phyloP scores from a whole-genome alignment of 2,113 vertebrate species.

The Hippocampus abdominalis region DNA sequence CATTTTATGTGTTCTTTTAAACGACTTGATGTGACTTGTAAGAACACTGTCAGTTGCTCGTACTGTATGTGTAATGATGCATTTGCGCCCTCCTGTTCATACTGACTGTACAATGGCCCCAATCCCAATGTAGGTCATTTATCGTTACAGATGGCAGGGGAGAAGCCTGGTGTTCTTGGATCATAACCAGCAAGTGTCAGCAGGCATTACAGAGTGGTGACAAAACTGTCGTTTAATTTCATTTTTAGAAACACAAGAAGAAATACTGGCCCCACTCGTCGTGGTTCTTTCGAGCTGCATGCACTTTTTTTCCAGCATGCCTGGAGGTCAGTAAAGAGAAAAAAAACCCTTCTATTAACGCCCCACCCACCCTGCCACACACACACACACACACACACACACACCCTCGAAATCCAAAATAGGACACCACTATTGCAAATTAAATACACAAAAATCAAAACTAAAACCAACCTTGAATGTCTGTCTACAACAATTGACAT shows the following conservation, averaged over 20 bases:
- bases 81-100: not conserved
- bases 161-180: not conserved
- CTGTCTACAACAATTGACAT: too few species aligned
- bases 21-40: not conserved
- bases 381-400: too few species aligned
- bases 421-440: too few species aligned
- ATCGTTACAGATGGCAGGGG: not conserved
- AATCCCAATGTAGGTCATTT: not conserved
- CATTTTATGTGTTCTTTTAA: not conserved
- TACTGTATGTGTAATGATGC: not conserved
- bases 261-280: not conserved
- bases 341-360: not conserved
- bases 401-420: too few species aligned
- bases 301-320: not conserved
- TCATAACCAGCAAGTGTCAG: not conserved
- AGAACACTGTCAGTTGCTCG: not conserved
- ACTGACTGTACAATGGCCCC: not conserved
- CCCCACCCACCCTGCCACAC: too few species aligned
- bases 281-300: not conserved
- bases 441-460: too few species aligned
- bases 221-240: not conserved
- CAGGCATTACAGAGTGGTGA: not conserved
- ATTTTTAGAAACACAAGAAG: not conserved
- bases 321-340: not conserved
- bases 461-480: too few species aligned